Evolutionary conservation across 2,888 invertebrate genomes (phyloP).

Genomic region (Morpho deidamia): DNA sequence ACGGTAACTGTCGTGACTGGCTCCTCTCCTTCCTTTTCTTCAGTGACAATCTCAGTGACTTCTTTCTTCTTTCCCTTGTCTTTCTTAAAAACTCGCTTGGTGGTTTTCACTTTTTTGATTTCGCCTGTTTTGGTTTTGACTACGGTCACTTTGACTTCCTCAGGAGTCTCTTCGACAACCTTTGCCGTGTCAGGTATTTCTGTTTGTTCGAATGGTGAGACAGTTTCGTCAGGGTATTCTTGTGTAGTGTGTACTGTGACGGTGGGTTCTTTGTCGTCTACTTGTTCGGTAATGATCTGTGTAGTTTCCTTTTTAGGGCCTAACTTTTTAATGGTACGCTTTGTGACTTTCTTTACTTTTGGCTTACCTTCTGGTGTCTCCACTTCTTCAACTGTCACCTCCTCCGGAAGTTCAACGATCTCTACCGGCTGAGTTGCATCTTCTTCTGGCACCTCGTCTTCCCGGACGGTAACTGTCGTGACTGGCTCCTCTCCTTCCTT

Average conservation of each 20-base stretch:
- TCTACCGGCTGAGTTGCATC: slow-evolving; percentile 38
- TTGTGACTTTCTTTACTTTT: slow-evolving; percentile 30
- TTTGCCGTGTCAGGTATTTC: too few relatives aligned
- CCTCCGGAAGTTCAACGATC: slow-evolving; percentile 34
- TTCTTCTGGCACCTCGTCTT: slow-evolving; percentile 20
- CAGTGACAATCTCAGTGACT: slow-evolving; percentile 4
- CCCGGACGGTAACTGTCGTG: slow-evolving; percentile 26
- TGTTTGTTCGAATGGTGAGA: slow-evolving; percentile 13
- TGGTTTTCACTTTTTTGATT: not conserved
- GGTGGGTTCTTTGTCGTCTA: slow-evolving; percentile 50
- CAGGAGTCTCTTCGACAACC: too few relatives aligned
- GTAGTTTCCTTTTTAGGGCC: slow-evolving; percentile 31
- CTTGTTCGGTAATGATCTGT: slow-evolving; percentile 21
- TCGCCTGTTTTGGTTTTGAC: not conserved
- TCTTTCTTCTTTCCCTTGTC: slow-evolving; percentile 27
- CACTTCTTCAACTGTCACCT: slow-evolving; percentile 7
- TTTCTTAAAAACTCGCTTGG: slow-evolving; percentile 36
- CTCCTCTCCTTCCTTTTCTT: slow-evolving; percentile 4
- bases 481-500: slow-evolving; percentile 25
- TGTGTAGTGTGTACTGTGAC: slow-evolving; percentile 26
- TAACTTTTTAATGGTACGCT: slow-evolving; percentile 17
- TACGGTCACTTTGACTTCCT: not conserved
- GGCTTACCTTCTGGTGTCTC: slow-evolving; percentile 37
- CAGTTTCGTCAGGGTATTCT: slow-evolving; percentile 22
- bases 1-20: slow-evolving; percentile 1